Conservation (phyloP, 2,113 vertebrate genomes). For the Chlamydotis undulata region DNA sequence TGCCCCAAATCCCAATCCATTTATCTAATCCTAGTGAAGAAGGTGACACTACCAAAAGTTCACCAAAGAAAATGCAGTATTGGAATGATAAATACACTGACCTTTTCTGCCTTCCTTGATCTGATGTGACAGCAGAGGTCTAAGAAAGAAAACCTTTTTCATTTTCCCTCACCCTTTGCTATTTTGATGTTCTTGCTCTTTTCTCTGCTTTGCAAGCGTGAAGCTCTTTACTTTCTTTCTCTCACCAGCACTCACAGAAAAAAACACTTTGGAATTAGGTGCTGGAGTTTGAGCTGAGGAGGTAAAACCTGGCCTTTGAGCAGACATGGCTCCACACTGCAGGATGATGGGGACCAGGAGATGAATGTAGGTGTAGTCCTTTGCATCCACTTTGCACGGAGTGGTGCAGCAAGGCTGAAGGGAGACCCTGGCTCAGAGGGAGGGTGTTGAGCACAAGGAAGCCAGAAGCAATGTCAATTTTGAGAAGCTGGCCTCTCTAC, state of each 20-base stretch:
- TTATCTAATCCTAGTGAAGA: not conserved
- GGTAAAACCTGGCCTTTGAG: not conserved
- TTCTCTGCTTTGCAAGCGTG: not conserved
- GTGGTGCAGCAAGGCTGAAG: not conserved
- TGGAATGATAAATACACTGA: not conserved
- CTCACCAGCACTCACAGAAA: not conserved
- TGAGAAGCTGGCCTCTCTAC: not conserved
- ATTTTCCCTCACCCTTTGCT: not conserved
- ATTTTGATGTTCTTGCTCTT: not conserved
- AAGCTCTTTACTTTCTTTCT: not conserved
- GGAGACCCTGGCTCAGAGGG: not conserved
- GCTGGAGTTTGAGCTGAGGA: not conserved
- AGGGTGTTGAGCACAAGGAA: not conserved
- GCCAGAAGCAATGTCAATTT: not conserved
- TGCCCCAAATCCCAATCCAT: not conserved
- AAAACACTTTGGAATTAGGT: not conserved
- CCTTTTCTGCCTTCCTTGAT: conserved; percentile 16
- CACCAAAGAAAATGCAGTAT: not conserved
- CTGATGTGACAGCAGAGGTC: not conserved
- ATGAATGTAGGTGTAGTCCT: not conserved
- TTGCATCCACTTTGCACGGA: not conserved
- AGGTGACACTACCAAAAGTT: not conserved
- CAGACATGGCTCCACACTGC: fast-evolving
- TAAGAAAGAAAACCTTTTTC: not conserved
- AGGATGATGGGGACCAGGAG: not conserved